Base-by-base conservation (phyloP, 2,888 invertebrate genomes). In the Eristalis pertinax region DNA sequence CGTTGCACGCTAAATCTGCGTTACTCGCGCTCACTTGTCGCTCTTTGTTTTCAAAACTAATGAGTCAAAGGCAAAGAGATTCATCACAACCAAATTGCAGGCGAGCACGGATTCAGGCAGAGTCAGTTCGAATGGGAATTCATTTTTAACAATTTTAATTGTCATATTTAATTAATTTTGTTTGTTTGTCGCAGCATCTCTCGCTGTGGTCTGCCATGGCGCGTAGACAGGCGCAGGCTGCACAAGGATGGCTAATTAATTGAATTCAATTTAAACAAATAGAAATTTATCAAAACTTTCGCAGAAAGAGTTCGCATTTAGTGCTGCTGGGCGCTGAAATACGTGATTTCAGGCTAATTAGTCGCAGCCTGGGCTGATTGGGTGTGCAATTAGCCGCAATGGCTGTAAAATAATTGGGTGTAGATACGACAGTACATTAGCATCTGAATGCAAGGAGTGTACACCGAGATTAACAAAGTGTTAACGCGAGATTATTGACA, bases 81-180 rank as follows among this genome's bases (percentile, higher is more conserved):
- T 3, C 8, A n/a, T 19, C 50, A n/a, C 8, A 77, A 63, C 15
- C 43, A 29, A 63, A 68, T 69, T 62, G 60, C 19, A 7, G 8
- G 8, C n/a, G 32, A 32, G 29, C 63, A 35, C 29, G 19, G 29
- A 32, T 26, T 15, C 26, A 26, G 2, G 26, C 2, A 26, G 26
- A 26, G 26, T 43, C 62, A 10, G n/a, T 75, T 58, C 35, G 13
- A 56, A 65, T 67, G 65, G 4, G 65, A 15, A 75, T 58, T 26
- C 35, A n/a, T 35, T 38, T 50, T 50, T 19, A 75, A 69, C 24
- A 32, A 69, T 81, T 81, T 81, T 81, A 81, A 81, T 75, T 81
- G 75, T 80, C 80, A 74, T 56, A 74, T 63, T 79, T 72, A 24
- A 65, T 60, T 72, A 69, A 56, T 50, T 32, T 50, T 29, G 22